Conservation (phyloP, 2,888 invertebrate species). For the Synergus laeviventris region DNA sequence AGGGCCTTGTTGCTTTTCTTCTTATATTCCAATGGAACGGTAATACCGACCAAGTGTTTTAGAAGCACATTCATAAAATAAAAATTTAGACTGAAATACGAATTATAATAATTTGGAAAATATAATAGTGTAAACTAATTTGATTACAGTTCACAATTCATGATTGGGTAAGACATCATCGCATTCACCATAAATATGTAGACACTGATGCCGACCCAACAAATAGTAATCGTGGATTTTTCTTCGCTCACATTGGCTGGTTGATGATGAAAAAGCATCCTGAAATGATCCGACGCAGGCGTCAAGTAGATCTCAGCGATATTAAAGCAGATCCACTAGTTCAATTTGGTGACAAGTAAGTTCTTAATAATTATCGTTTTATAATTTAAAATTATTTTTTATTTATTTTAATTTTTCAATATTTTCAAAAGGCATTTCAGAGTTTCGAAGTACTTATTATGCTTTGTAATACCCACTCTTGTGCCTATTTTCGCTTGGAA, state of each 20-base stretch:
- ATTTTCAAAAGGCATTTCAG: constrained; percentile 75
- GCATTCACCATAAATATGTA: constrained; percentile 85
- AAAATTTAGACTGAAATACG: not conserved
- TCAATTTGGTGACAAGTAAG: constrained; percentile 85
- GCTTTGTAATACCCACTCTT: constrained; percentile 79
- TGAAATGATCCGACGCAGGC: constrained; percentile 86
- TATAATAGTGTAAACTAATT: not conserved
- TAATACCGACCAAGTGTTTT: not conserved
- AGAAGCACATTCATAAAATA: not conserved
- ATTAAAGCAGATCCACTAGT: constrained; percentile 86
- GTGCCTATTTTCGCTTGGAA: constrained; percentile 79
- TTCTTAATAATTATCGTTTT: constrained; percentile 33
- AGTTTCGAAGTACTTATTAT: constrained; percentile 77
- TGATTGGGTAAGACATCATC: constrained; percentile 87
- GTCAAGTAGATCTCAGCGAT: constrained; percentile 88
- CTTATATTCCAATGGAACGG: constrained; percentile 14
- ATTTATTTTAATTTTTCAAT: constrained; percentile 2
- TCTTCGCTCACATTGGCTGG: constrained; percentile 96
- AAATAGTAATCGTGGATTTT: constrained; percentile 89
- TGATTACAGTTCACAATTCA: constrained; percentile 81
- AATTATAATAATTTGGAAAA: too few species aligned
- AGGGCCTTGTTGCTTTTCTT: constrained; percentile 15
- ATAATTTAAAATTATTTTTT: not conserved
- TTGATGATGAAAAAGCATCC: constrained; percentile 93
- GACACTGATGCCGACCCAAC: constrained; percentile 88